Evolutionary conservation across 2,113 vertebrate species (phyloP).

Genomic region (Amphilophus citrinellus): DNA sequence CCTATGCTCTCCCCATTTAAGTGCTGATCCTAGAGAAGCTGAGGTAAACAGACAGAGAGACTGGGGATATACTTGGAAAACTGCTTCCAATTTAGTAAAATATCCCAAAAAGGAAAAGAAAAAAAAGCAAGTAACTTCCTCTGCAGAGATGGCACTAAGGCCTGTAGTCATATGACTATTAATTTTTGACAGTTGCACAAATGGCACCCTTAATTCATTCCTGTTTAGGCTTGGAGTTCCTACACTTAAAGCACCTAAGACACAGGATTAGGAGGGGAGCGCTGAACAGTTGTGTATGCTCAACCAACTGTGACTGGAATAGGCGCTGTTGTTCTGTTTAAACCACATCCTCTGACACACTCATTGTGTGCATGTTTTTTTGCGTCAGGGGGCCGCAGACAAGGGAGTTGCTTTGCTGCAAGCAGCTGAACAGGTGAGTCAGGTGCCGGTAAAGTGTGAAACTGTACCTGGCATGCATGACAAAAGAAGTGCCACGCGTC

Average conservation of each 20-base stretch:
- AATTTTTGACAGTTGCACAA: conserved; percentile 47
- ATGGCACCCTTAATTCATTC: conserved; percentile 42
- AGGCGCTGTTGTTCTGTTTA: conserved; percentile 55
- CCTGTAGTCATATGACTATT: conserved; percentile 28
- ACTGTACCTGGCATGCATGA: conserved; percentile 63
- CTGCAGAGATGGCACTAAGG: not conserved
- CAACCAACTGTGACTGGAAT: conserved; percentile 43
- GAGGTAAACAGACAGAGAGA: conserved; percentile 48
- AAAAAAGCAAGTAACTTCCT: not conserved
- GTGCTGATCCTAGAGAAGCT: conserved; percentile 63
- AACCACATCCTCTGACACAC: conserved; percentile 68
- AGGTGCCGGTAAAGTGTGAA: conserved; percentile 65
- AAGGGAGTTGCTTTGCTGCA: conserved; percentile 40
- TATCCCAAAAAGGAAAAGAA: not conserved
- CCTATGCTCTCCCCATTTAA: conserved; percentile 77
- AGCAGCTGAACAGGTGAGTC: conserved; percentile 79
- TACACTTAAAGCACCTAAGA: conserved; percentile 45
- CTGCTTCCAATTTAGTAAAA: conserved; percentile 25
- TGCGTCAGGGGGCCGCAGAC: conserved; percentile 27
- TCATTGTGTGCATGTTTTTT: conserved; percentile 41
- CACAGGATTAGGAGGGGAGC: conserved; percentile 30
- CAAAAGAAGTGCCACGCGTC: conserved; percentile 70
- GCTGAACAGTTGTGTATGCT: conserved; percentile 38
- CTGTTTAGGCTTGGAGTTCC: conserved; percentile 33
- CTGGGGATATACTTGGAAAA: conserved; percentile 31